Evolutionary conservation across 2,888 invertebrate species (phyloP).

Genomic region (Thera obeliscata): DNA sequence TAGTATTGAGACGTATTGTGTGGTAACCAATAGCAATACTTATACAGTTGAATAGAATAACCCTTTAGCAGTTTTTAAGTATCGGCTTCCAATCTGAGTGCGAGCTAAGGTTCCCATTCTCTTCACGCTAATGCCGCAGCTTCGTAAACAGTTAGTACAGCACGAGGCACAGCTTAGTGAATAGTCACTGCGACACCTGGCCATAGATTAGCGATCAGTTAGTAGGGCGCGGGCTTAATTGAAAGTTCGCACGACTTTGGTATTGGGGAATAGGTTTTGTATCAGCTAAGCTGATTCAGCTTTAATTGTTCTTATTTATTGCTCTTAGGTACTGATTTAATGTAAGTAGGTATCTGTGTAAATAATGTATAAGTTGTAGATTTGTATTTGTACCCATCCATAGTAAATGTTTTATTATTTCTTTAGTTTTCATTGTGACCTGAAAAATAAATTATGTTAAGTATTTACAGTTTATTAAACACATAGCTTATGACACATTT

Average conservation of each 20-base stretch:
- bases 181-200: slow-evolving; percentile 8
- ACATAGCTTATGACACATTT: too few relatives aligned
- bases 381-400: too few relatives aligned
- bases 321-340: background rate
- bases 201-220: slow-evolving; percentile 21
- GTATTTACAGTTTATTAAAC: too few relatives aligned
- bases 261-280: slow-evolving; percentile 12
- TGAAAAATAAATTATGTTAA: too few relatives aligned
- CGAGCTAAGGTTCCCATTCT: background rate
- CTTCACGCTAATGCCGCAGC: background rate
- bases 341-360: background rate
- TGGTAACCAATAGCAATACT: background rate
- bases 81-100: background rate
- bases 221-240: slow-evolving; percentile 14
- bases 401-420: too few relatives aligned
- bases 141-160: slow-evolving; percentile 8
- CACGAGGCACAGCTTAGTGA: background rate
- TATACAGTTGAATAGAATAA: background rate
- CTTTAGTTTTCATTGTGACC: too few relatives aligned
- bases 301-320: slow-evolving; percentile 24
- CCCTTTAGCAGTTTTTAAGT: background rate
- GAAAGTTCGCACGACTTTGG: slow-evolving; percentile 21
- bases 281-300: too few relatives aligned
- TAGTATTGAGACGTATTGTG: background rate
- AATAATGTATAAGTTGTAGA: background rate